phyloP scores from a whole-genome alignment of 2,113 vertebrate species.

The Sebastes schlegelii region DNA sequence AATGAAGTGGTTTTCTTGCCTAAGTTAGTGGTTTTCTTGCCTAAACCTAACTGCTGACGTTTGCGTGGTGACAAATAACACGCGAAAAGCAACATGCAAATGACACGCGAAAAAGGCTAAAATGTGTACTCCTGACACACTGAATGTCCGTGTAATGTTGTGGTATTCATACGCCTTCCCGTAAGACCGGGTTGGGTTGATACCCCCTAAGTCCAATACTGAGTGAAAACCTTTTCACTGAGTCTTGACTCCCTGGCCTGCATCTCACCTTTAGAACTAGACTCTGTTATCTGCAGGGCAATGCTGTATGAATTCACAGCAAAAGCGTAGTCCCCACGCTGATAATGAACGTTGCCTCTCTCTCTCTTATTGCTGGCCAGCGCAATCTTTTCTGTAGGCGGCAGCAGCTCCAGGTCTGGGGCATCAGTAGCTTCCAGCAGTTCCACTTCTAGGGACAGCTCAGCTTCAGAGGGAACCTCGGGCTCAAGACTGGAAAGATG shows the following conservation, averaged over 20 bases:
- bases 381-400: conserved; percentile 85
- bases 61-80: too few species aligned
- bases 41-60: too few species aligned
- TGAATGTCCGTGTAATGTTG: too few species aligned
- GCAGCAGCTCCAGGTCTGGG: conserved; percentile 90
- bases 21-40: too few species aligned
- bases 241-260: background rate
- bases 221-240: background rate
- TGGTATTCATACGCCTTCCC: too few species aligned
- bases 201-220: background rate
- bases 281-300: conserved; percentile 90
- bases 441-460: conserved; percentile 89
- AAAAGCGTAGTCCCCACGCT: conserved; percentile 91
- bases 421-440: conserved; percentile 85
- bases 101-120: too few species aligned
- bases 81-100: too few species aligned
- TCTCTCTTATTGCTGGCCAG: conserved; percentile 92
- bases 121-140: too few species aligned
- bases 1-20: too few species aligned
- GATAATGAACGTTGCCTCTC: conserved; percentile 92
- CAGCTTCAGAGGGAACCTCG: conserved; percentile 83
- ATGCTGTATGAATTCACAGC: conserved; percentile 95
- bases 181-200: too few species aligned
- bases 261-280: conserved; percentile 92
- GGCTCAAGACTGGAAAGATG: conserved; percentile 80